Evolutionary conservation across 2,113 vertebrate species (phyloP).

Genomic region (Microtus oregoni): DNA sequence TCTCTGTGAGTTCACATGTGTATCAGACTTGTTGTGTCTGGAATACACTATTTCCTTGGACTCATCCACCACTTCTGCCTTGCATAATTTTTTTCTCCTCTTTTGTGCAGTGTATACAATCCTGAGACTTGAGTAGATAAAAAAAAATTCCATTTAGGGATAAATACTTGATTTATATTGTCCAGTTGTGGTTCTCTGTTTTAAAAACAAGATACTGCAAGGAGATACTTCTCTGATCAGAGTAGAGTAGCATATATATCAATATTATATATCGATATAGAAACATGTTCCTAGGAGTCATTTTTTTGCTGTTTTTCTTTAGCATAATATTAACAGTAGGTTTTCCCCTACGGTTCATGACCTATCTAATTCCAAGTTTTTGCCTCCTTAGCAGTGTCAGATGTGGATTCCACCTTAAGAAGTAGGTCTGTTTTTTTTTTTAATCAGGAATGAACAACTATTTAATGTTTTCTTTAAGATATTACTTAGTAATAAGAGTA

Average conservation of each 20-base stretch:
- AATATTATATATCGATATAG: background rate
- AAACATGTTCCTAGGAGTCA: background rate
- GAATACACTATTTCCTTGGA: background rate
- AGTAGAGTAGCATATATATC: too few species aligned
- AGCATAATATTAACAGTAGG: background rate
- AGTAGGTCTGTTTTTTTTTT: too few species aligned
- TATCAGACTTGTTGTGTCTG: background rate
- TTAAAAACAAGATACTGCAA: background rate
- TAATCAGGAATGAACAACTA: too few species aligned
- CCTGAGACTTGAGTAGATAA: background rate
- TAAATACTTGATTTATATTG: background rate
- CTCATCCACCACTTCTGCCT: background rate
- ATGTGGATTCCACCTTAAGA: background rate
- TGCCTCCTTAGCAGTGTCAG: background rate
- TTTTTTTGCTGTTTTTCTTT: background rate
- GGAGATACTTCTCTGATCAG: background rate
- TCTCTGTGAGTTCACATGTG: background rate
- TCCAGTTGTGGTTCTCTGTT: background rate
- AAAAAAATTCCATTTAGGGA: background rate
- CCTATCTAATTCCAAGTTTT: background rate
- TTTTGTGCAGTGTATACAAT: background rate
- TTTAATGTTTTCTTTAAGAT: too few species aligned
- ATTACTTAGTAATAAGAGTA: too few species aligned
- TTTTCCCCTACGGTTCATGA: background rate
- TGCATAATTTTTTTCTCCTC: background rate